A percentile compares a stretch with the other conserved stretches of the same genome.
phyloP scores from a whole-genome alignment of 2,797 vertebrate species.

The Aplochiton taeniatus region DNA sequence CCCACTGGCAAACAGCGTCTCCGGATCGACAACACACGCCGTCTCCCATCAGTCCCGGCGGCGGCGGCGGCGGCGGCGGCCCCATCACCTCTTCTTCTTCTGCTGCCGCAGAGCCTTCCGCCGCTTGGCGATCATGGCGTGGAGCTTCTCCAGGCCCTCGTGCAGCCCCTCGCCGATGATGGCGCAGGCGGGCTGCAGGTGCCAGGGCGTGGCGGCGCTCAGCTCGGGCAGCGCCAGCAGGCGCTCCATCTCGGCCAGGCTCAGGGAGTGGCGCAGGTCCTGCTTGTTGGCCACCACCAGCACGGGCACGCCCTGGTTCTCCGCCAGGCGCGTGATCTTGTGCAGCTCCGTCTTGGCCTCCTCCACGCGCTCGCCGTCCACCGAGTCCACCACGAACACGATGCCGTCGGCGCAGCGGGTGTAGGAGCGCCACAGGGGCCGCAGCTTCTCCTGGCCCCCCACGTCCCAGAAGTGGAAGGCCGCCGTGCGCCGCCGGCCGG shows the following conservation, averaged over 20 bases:
- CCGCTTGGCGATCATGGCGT: conserved; percentile 91
- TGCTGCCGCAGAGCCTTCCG: conserved; percentile 88
- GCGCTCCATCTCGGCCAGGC: conserved; percentile 85
- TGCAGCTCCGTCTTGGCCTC: conserved; percentile 93
- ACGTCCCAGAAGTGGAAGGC: conserved; percentile 96
- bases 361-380: conserved; percentile 88
- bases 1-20: conserved; percentile 2
- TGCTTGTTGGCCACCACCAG: conserved; percentile 96
- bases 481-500: conserved; percentile 72
- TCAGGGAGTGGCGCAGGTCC: conserved; percentile 88
- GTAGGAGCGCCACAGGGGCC: conserved; percentile 93
- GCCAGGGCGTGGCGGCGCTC: conserved; percentile 85
- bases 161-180: conserved; percentile 94
- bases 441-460: conserved; percentile 92
- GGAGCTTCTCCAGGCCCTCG: conserved; percentile 93
- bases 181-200: conserved; percentile 90
- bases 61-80: not conserved
- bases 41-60: not conserved
- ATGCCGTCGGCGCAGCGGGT: conserved; percentile 92
- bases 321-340: conserved; percentile 90
- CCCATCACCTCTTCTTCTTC: conserved; percentile 90
- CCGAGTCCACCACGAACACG: conserved; percentile 95
- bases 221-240: conserved; percentile 88
- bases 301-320: conserved; percentile 92
- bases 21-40: not conserved